Evolutionary conservation across 2,888 invertebrate genomes (phyloP).

Genomic region (Ichneumon xanthorius): DNA sequence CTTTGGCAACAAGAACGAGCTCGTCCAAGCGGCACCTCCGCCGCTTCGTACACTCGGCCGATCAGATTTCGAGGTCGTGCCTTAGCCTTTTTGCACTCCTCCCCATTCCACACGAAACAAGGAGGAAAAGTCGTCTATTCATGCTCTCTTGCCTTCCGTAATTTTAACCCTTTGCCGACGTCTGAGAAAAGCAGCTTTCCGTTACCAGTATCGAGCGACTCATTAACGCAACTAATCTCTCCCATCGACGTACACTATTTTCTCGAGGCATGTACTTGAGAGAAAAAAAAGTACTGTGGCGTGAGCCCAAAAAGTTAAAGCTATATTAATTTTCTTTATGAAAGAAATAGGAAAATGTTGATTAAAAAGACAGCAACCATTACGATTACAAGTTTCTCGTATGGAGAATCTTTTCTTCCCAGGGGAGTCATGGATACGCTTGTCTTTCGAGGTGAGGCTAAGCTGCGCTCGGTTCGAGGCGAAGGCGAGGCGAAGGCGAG

Average conservation of each 20-base stretch:
- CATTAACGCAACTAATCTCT: neutral
- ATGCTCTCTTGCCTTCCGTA: constrained; percentile 8
- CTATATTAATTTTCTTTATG: too few relatives aligned
- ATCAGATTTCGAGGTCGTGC: constrained; percentile 59
- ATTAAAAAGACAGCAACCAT: neutral
- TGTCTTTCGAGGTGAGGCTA: constrained; percentile 51
- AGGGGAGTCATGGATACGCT: constrained; percentile 52
- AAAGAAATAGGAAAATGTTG: neutral
- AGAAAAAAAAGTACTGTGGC: too few relatives aligned
- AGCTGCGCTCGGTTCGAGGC: constrained; percentile 36
- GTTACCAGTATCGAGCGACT: neutral
- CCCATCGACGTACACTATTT: neutral
- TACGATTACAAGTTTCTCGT: neutral
- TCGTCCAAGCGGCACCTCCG: constrained; percentile 2
- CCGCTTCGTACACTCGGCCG: constrained; percentile 33
- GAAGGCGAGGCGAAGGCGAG: too few relatives aligned
- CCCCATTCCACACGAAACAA: neutral
- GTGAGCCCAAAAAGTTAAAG: too few relatives aligned
- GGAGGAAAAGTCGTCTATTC: neutral
- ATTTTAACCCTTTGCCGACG: neutral
- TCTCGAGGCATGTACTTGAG: too few relatives aligned
- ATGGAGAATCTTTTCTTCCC: constrained; percentile 37
- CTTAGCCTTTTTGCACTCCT: constrained; percentile 39
- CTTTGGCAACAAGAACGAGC: constrained; percentile 12
- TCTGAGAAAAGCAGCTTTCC: constrained; percentile 1